A percentile compares a stretch with the other conserved stretches of the same genome.
phyloP scores from a whole-genome alignment of 2,797 vertebrate species.

The Columba guinea region DNA sequence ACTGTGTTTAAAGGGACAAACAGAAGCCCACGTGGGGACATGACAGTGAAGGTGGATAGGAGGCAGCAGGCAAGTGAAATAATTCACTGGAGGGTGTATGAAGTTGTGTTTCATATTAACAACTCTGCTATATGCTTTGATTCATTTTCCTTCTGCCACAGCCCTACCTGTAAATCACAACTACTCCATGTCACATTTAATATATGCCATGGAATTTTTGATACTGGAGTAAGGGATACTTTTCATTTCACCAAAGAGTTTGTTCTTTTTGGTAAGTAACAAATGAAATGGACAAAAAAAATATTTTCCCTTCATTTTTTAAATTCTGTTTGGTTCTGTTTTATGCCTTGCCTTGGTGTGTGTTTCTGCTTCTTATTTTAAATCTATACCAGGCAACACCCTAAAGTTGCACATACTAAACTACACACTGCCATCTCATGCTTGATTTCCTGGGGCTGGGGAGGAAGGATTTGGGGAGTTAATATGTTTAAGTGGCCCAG shows the following conservation, averaged over 20 bases:
- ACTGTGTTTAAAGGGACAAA: neutral
- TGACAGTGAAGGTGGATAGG: neutral
- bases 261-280: neutral
- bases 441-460: neutral
- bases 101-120: neutral
- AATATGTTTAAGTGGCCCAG: neutral
- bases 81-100: neutral
- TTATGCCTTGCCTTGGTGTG: neutral
- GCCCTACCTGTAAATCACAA: neutral
- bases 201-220: neutral
- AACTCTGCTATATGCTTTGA: neutral
- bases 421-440: neutral
- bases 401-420: neutral
- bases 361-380: neutral
- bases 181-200: neutral
- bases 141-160: neutral
- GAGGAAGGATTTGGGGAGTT: neutral
- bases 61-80: neutral
- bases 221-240: neutral
- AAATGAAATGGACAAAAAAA: neutral
- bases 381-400: neutral
- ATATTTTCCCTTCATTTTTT: neutral
- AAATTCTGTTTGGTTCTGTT: neutral
- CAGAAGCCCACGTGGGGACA: neutral
- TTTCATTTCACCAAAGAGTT: neutral